Base-by-base conservation (phyloP, 2,113 vertebrate genomes). In the Elaphurus davidianus region DNA sequence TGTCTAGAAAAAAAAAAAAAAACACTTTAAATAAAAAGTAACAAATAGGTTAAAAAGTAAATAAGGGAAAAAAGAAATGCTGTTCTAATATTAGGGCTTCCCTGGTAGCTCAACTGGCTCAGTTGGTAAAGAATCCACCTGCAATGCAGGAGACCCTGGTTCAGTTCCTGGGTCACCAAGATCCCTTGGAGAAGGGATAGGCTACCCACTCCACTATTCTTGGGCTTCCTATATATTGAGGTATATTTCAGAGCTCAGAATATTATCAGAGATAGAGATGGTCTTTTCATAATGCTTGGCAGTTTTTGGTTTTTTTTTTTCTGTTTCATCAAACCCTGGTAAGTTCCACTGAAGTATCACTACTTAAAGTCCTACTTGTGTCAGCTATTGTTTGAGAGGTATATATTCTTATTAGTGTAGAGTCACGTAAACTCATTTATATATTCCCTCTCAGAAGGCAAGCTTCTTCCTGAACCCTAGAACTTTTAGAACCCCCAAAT, bases 291-390 rank as follows among this genome's bases (percentile, higher is more conserved):
- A 84, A 90, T 94, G 2, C 43, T 60, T 92, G 33, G 83, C 71
- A 40, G 25, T 6, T 43, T 3, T 4, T 12, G 5, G 15, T 33
- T 23, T 74, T 14, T 30, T 62, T 47, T 36, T 76, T 23, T 54
- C 17, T 71, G 79, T 87, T 84, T 82, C 0, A 96, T 6, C 17
- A 45, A 96, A 67, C 45, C 52, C 27, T 62, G 9, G 79, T 87
- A 98, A 97, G 62, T 36, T 43, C 67, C 54, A 62, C 87, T 86
- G 21, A 96, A 96, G 76, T 57, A n/a, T 13, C 91, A 43, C 93
- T 87, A 67, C 45, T 93, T 94, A 94, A 95, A 59, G 79, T 52
- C 52, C 90, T 64, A 81, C 23, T 87, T 84, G 97, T 36, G 23
- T 40, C 28, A 28, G 85, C 25, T 92, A 62, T 94, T 78, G 36